phyloP scores from a whole-genome alignment of 2,888 invertebrate species.

The Drosophila colorata region DNA sequence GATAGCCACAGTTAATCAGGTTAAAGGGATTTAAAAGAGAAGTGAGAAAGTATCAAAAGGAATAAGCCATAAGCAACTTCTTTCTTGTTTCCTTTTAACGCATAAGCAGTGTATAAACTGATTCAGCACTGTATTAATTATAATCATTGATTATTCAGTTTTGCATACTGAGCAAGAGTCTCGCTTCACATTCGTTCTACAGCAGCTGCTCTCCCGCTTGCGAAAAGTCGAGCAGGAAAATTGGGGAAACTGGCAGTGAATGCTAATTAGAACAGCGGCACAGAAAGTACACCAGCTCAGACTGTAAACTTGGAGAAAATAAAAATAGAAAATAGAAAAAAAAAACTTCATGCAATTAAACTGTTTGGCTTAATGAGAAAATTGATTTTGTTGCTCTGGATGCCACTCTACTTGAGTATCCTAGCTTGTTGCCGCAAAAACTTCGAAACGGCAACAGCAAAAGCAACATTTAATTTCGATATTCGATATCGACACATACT shows the following conservation, averaged over 20 bases:
- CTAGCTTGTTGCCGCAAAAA: constrained; percentile 18
- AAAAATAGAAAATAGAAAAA: neutral
- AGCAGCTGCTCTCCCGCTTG: neutral
- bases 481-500: constrained; percentile 70
- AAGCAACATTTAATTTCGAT: constrained; percentile 79
- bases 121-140: constrained; percentile 25
- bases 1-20: constrained; percentile 5
- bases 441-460: constrained; percentile 24
- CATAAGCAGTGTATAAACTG: neutral
- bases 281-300: constrained; percentile 21
- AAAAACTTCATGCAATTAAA: constrained; percentile 49
- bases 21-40: too few relatives aligned
- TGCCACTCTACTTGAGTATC: constrained; percentile 22
- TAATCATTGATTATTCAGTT: constrained; percentile 69
- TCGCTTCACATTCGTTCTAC: constrained; percentile 7
- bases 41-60: neutral
- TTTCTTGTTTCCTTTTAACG: neutral
- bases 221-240: constrained; percentile 1
- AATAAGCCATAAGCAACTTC: neutral
- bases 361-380: constrained; percentile 74
- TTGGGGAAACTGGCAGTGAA: constrained; percentile 21
- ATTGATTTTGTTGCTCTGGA: constrained; percentile 63
- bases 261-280: constrained; percentile 45
- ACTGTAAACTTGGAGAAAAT: constrained; percentile 10
- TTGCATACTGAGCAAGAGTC: constrained; percentile 59